A percentile compares a stretch with the other conserved stretches of the same genome.
Evolutionary conservation across 2,797 vertebrate species (phyloP).

Genomic region (Catamblyrhynchus diadema): DNA sequence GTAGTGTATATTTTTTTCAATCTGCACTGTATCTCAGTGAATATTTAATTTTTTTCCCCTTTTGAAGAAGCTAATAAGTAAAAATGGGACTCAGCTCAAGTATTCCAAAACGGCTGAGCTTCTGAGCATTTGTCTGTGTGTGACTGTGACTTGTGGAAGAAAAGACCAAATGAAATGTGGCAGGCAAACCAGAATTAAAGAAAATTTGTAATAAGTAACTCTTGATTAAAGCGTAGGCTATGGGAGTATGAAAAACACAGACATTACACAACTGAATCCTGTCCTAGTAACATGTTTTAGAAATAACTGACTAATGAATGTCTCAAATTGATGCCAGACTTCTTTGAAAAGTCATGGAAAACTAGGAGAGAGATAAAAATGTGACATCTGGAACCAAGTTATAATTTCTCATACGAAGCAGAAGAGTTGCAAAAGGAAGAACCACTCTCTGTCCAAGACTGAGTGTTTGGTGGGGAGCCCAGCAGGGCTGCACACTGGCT

Average conservation of each 20-base stretch:
- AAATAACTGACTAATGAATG: constrained; percentile 50
- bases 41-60: not conserved
- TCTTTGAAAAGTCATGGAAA: constrained; percentile 50
- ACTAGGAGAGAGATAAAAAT: constrained; percentile 46
- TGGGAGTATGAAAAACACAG: constrained; percentile 36
- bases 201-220: constrained; percentile 22
- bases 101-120: not conserved
- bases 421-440: not conserved
- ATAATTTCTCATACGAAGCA: not conserved
- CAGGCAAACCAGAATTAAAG: not conserved
- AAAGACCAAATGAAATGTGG: constrained; percentile 16
- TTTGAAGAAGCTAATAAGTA: constrained; percentile 13
- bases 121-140: not conserved
- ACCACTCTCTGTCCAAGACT: not conserved
- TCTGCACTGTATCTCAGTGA: not conserved
- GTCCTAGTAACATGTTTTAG: constrained; percentile 32
- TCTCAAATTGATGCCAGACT: constrained; percentile 55
- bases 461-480: not conserved
- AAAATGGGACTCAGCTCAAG: constrained; percentile 10
- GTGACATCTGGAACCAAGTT: constrained; percentile 48
- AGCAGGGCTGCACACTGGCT: fast-evolving
- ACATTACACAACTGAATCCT: constrained; percentile 38
- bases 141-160: constrained; percentile 6
- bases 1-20: not conserved
- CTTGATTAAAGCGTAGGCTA: constrained; percentile 36